Base-by-base conservation (phyloP, 2,888 invertebrate genomes). In the Philereme transversata region DNA sequence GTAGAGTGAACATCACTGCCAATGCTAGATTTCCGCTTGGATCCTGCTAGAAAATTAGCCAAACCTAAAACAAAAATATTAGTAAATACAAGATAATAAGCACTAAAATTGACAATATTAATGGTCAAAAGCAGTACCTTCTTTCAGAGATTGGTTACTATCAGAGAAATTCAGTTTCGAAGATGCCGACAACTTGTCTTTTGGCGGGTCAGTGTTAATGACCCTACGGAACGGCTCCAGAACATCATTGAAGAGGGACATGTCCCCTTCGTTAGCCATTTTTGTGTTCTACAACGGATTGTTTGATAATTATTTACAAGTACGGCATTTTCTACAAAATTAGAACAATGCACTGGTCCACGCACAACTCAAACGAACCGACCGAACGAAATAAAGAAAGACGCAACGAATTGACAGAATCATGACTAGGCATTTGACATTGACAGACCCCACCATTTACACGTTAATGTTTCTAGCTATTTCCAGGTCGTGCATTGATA, bases 231-330 rank as follows among this genome's bases (percentile, higher is more conserved):
- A 93, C 5, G 92, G 92, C 72, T 91, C 87, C 62, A 93, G 73
- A 6, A 93, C 91, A 70, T 92, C 90, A 65, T 83, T 86, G 61
- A 86, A 87, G 47, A 93, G 76, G 60, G 92, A 91, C 85, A 90
- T 90, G 65, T 92, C 90, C 4, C 87, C 77, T 71, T 91, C 90
- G 70, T 88, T 90, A 57, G 91, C 87, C 91, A 91, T 91, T 65
- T 73, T 77, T 33, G 40, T 43, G 10, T 35, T 49, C 33, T 5
- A 45, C 43, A 48, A 22, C 3, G 1, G 22, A 22, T 22, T 22
- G 22, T 22, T 22, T 40, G 36, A 36, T 4, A 36, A 6, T 40
- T 5, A 8, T 40, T 8, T 40, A 40, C 40, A 40, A 43, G 34
- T 9, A 65, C 57, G 55, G 10, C 69, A 68, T 74, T 58, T 51